phyloP scores from a whole-genome alignment of 2,888 invertebrate species.

The Eurytoma adleriae region DNA sequence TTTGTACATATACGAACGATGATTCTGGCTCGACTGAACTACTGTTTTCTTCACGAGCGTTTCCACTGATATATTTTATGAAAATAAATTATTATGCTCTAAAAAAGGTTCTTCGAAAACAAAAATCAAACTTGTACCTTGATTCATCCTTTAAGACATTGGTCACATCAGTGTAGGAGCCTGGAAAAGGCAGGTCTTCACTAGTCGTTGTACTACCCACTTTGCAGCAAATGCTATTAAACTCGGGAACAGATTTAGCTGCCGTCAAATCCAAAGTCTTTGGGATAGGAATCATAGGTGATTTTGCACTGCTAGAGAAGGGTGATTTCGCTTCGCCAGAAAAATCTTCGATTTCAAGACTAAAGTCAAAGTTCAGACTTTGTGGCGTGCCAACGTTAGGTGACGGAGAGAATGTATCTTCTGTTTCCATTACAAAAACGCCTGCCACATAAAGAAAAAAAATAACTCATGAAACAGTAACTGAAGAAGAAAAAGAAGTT shows the following conservation, averaged over 20 bases:
- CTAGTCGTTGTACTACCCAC: slow-evolving; percentile 80
- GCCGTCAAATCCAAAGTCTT: slow-evolving; percentile 75
- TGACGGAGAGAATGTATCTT: slow-evolving; percentile 75
- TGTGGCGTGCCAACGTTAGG: slow-evolving; percentile 78
- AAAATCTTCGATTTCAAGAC: slow-evolving; percentile 76
- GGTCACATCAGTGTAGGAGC: slow-evolving; percentile 55
- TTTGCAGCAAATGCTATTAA: slow-evolving; percentile 81
- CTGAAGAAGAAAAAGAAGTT: neutral
- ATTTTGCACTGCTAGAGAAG: slow-evolving; percentile 75
- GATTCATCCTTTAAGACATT: slow-evolving; percentile 28
- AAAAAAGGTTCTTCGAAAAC: neutral
- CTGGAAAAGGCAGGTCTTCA: slow-evolving; percentile 67
- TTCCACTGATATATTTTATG: neutral
- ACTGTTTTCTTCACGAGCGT: slow-evolving; percentile 33
- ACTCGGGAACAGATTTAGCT: slow-evolving; percentile 77
- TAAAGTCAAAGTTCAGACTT: slow-evolving; percentile 76
- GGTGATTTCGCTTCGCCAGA: slow-evolving; percentile 74
- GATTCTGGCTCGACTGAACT: slow-evolving; percentile 46
- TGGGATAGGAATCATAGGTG: slow-evolving; percentile 86
- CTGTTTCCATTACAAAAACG: slow-evolving; percentile 86
- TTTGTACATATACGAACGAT: slow-evolving; percentile 49
- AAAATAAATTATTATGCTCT: neutral
- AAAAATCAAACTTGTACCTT: slow-evolving; percentile 12
- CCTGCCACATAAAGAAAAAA: slow-evolving; percentile 69
- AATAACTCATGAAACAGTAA: no score